Evolutionary conservation across 2,888 invertebrate genomes (phyloP).

Genomic region (Cetonia aurata): DNA sequence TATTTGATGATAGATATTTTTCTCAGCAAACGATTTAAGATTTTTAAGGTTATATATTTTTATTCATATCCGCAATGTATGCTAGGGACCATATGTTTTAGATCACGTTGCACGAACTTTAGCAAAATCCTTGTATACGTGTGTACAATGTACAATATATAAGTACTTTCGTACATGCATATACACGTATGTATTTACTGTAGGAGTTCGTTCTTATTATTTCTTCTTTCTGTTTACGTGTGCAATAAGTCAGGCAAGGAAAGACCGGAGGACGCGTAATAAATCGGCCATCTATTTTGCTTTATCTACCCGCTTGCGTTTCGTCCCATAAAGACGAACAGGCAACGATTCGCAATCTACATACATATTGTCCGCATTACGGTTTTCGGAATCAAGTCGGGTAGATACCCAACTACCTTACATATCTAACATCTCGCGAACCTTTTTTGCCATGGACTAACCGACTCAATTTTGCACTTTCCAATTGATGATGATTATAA

Average conservation of each 20-base stretch:
- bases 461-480: too few species aligned
- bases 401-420: background rate
- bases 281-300: slow-evolving; percentile 34
- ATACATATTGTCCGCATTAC: slow-evolving; percentile 52
- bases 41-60: too few species aligned
- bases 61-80: too few species aligned
- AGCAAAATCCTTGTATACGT: too few species aligned
- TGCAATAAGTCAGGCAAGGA: slow-evolving; percentile 32
- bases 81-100: too few species aligned
- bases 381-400: slow-evolving; percentile 23
- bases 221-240: slow-evolving; percentile 35
- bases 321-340: slow-evolving; percentile 46
- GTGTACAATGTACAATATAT: background rate
- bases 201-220: slow-evolving; percentile 20
- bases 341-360: slow-evolving; percentile 52
- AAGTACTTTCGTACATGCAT: background rate
- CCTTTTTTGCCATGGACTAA: background rate
- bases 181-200: background rate
- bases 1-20: too few species aligned
- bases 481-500: too few species aligned
- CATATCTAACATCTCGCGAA: background rate
- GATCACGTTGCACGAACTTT: too few species aligned
- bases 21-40: too few species aligned
- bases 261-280: slow-evolving; percentile 31
- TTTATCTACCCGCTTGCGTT: slow-evolving; percentile 13